phyloP scores from a whole-genome alignment of 2,888 invertebrate species.

The Patella ulyssiponensis region DNA sequence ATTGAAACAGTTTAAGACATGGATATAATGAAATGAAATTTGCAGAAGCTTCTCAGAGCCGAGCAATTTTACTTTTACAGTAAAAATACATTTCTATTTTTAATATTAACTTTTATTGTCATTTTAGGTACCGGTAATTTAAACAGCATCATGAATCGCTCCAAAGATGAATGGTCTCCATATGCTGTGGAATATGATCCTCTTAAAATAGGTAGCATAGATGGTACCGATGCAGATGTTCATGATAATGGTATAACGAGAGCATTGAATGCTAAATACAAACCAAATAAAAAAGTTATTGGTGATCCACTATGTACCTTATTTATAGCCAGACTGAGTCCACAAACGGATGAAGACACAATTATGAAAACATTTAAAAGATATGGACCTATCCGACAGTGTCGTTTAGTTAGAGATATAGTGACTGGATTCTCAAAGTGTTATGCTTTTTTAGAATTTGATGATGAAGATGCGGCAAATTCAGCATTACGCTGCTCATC shows the following conservation, averaged over 20 bases:
- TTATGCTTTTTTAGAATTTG: constrained; percentile 90
- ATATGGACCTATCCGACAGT: constrained; percentile 79
- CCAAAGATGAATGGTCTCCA: no score
- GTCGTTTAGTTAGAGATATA: constrained; percentile 82
- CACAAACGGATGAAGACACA: constrained; percentile 78
- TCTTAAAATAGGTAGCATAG: constrained; percentile 87
- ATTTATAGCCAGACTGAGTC: constrained; percentile 83
- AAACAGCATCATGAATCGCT: no score
- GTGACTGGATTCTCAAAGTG: constrained; percentile 87
- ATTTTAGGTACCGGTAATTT: no score
- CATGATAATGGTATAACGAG: constrained; percentile 85
- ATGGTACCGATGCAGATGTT: constrained; percentile 85
- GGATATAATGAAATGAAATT: no score
- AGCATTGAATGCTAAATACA: constrained; percentile 77
- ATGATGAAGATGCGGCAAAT: constrained; percentile 77
- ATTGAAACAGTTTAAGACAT: no score
- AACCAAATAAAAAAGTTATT: constrained; percentile 74
- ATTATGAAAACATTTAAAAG: constrained; percentile 74
- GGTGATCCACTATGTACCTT: constrained; percentile 82
- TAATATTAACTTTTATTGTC: no score
- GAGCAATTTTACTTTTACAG: no score
- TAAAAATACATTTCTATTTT: no score
- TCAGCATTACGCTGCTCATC: constrained; percentile 76
- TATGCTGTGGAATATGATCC: constrained; percentile 79
- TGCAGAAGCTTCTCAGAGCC: no score